Percentiles rank a stretch among this genome's conserved stretches.
Conservation (phyloP, 2,797 vertebrate genomes). For the Alfaro cultratus region DNA sequence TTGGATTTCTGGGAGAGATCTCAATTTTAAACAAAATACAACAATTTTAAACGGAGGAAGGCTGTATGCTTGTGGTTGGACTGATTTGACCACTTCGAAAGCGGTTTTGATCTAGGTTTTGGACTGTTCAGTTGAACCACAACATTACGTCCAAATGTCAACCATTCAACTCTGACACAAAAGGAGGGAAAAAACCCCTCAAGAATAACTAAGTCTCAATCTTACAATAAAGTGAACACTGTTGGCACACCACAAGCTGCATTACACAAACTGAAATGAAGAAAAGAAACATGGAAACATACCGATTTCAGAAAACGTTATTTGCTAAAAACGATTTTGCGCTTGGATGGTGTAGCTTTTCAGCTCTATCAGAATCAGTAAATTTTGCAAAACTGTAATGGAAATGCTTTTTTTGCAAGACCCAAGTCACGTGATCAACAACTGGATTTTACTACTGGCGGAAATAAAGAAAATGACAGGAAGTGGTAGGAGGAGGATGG, state of each 20-base stretch:
- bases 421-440: no score
- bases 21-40: background rate
- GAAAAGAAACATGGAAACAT: no score
- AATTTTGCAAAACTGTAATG: no score
- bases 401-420: no score
- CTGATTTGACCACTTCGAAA: background rate
- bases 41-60: background rate
- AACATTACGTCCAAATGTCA: background rate
- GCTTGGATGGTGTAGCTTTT: no score
- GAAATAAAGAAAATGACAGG: no score
- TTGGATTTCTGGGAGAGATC: background rate
- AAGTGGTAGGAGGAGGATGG: no score
- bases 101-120: background rate
- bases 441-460: no score
- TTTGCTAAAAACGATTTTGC: no score
- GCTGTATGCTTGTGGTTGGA: background rate
- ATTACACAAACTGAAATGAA: no score
- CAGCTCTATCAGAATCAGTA: no score
- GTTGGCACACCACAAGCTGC: background rate
- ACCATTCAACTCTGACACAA: background rate
- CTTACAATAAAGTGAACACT: background rate
- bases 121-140: background rate
- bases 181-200: background rate
- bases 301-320: no score
- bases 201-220: background rate